Percentiles rank a stretch among this genome's conserved stretches.
Evolutionary conservation across 1,140 invertebrate genomes (phyloP).

Genomic region (Aphis craccivora): DNA sequence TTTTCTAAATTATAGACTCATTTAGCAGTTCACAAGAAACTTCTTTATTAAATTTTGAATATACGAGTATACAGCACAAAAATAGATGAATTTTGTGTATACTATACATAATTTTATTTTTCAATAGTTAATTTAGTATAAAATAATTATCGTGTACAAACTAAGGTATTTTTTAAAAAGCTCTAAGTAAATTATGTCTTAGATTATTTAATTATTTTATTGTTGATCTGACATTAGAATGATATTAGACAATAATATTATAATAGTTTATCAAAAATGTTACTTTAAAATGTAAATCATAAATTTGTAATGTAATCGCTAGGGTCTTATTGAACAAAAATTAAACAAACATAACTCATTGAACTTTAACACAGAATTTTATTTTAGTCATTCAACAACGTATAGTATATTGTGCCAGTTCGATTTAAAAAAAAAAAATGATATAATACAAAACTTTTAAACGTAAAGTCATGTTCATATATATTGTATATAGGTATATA

Average conservation of each 20-base stretch:
- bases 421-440: not conserved
- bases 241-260: not conserved
- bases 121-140: not conserved
- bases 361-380: not conserved
- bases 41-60: not conserved
- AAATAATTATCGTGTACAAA: not conserved
- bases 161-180: not conserved
- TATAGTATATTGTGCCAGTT: not conserved
- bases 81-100: no score
- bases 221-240: not conserved
- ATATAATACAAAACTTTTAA: not conserved
- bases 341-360: not conserved
- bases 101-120: no score
- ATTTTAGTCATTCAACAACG: not conserved
- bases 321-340: not conserved
- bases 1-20: not conserved
- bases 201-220: not conserved
- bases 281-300: not conserved
- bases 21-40: not conserved
- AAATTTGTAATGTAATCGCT: not conserved
- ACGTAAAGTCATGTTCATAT: not conserved
- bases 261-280: not conserved
- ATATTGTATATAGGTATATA: not conserved
- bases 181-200: not conserved
- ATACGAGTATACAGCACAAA: no score